Evolutionary conservation across 2,888 invertebrate genomes (phyloP).

Genomic region (Ichneumon xanthorius): DNA sequence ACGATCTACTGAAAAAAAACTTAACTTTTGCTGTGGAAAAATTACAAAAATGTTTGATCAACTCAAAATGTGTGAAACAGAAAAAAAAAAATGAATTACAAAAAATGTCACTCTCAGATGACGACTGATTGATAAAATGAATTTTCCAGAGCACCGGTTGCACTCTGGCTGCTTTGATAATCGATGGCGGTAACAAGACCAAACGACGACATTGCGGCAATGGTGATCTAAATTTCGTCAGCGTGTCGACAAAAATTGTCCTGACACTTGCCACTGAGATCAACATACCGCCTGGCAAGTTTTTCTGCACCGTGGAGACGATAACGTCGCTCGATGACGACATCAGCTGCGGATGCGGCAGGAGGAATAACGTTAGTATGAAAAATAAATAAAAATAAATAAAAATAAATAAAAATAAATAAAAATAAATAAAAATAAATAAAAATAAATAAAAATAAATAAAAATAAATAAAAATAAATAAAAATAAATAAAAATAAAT

Average conservation of each 20-base stretch:
- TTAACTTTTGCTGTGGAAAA: no score
- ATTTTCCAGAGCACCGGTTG: slow-evolving; percentile 85
- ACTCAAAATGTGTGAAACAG: background rate
- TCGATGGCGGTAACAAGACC: slow-evolving; percentile 85
- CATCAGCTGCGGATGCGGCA: slow-evolving; percentile 86
- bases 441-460: no score
- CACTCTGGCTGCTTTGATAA: slow-evolving; percentile 84
- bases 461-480: no score
- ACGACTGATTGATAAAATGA: background rate
- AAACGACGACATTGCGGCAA: slow-evolving; percentile 87
- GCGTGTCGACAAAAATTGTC: slow-evolving; percentile 75
- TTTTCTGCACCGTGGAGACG: slow-evolving; percentile 84
- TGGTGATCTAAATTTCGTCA: slow-evolving; percentile 80
- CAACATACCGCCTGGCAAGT: slow-evolving; percentile 86
- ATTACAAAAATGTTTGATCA: background rate
- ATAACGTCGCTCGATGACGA: slow-evolving; percentile 63
- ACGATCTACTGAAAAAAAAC: no score
- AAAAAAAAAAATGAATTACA: background rate
- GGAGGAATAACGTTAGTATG: slow-evolving; percentile 85
- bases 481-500: no score
- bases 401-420: no score
- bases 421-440: no score
- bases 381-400: background rate
- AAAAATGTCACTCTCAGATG: no score
- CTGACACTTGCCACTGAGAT: slow-evolving; percentile 72